These are phyloP conservation scores for Torymus texanus DNA, from an alignment of 2,888 invertebrate species.

Conservation along the genomic window DNA sequence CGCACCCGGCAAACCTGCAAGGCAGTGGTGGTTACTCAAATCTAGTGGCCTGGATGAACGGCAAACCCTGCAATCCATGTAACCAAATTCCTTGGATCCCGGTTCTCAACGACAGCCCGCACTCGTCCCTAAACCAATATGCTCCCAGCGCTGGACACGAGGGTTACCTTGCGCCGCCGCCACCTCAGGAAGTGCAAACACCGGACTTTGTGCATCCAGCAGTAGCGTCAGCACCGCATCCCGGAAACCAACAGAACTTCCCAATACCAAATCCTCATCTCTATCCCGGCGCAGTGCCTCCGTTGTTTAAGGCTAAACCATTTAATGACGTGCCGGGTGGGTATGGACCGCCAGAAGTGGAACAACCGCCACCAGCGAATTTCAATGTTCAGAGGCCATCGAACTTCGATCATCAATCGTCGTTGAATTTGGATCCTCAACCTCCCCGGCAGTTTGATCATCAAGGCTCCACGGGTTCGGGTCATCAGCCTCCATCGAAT, in stretches of 20 bases:
- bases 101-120: constrained; percentile 70
- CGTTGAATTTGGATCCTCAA: constrained; percentile 19
- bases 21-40: constrained; percentile 1
- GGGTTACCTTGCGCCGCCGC: constrained; percentile 26
- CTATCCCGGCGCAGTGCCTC: constrained; percentile 38
- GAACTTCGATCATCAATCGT: background rate
- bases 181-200: constrained; percentile 1
- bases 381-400: background rate
- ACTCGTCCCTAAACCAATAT: constrained; percentile 32
- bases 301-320: constrained; percentile 41
- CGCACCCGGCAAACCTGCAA: constrained; percentile 19
- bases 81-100: constrained; percentile 90
- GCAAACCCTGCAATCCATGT: constrained; percentile 84
- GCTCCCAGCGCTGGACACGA: constrained; percentile 50
- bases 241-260: constrained; percentile 15
- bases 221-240: background rate
- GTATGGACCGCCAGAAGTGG: background rate
- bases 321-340: constrained; percentile 23
- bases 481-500: too few species aligned
- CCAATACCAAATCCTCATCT: constrained; percentile 18
- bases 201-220: constrained; percentile 19
- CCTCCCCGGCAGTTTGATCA: background rate
- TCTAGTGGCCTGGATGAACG: constrained; percentile 58
- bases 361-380: background rate
- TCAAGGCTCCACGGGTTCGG: too few species aligned